These are phyloP conservation scores for Toxonevra muliebris DNA, from an alignment of 2,888 invertebrate genomes.

Conservation along the genomic window DNA sequence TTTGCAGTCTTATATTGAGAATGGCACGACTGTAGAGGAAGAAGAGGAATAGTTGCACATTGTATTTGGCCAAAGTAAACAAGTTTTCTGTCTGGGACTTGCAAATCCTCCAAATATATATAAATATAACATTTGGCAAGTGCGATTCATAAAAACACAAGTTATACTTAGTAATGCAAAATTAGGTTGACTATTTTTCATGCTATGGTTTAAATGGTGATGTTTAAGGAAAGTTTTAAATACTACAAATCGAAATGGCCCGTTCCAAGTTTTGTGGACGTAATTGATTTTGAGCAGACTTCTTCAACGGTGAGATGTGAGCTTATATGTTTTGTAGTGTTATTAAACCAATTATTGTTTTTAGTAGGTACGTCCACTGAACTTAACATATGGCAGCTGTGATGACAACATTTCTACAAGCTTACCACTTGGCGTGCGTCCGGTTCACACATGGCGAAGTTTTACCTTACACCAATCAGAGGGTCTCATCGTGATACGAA, in stretches of 20 bases:
- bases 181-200: too few relatives aligned
- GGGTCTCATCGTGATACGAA: conserved; percentile 82
- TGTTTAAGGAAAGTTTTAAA: conserved; percentile 79
- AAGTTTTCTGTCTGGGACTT: too few relatives aligned
- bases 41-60: too few relatives aligned
- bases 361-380: conserved; percentile 12
- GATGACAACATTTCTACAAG: conserved; percentile 30
- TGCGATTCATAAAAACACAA: too few relatives aligned
- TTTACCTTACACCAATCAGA: conserved; percentile 71
- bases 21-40: too few relatives aligned
- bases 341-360: neutral
- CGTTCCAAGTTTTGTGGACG: conserved; percentile 71
- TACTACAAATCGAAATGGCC: conserved; percentile 79
- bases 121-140: too few relatives aligned
- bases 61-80: too few relatives aligned
- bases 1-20: too few relatives aligned
- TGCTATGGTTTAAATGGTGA: conserved; percentile 23
- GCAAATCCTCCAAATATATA: too few relatives aligned
- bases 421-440: conserved; percentile 49
- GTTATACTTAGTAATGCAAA: too few relatives aligned
- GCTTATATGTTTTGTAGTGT: neutral
- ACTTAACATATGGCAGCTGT: conserved; percentile 8
- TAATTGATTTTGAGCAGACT: conserved; percentile 69
- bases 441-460: conserved; percentile 71
- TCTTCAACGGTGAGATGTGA: conserved; percentile 15